Conservation (phyloP, 2,797 vertebrate genomes). For the Phaenicophaeus curvirostris region DNA sequence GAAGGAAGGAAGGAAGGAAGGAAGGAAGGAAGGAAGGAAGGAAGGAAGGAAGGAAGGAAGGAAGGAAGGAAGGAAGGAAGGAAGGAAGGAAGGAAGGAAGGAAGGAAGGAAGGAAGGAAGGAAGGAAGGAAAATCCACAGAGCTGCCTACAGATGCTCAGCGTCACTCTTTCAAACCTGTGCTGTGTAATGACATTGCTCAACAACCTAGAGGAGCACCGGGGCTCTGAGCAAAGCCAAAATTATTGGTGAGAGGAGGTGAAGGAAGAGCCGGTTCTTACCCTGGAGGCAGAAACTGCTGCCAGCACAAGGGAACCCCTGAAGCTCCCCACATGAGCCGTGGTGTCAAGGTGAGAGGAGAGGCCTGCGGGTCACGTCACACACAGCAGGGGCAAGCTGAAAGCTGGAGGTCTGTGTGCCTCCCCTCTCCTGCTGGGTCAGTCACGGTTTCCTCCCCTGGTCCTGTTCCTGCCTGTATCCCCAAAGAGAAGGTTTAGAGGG, state of each 20-base stretch:
- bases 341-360: not conserved
- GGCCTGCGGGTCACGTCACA: not conserved
- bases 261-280: not conserved
- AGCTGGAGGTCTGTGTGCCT: not conserved
- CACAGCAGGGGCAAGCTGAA: not conserved
- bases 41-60: no score
- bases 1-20: no score
- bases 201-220: not conserved
- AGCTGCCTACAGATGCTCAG: not conserved
- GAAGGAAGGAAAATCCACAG: not conserved
- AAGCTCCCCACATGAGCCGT: rapidly evolving
- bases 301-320: not conserved
- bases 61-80: no score
- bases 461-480: not conserved
- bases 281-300: not conserved
- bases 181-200: not conserved
- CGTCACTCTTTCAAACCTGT: not conserved
- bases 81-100: no score
- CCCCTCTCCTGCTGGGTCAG: not conserved
- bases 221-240: not conserved
- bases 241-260: not conserved
- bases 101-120: not conserved
- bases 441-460: not conserved
- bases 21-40: no score
- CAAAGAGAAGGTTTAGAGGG: not conserved